Conservation (phyloP, 2,888 invertebrate genomes). For the Cybosia mesomella region DNA sequence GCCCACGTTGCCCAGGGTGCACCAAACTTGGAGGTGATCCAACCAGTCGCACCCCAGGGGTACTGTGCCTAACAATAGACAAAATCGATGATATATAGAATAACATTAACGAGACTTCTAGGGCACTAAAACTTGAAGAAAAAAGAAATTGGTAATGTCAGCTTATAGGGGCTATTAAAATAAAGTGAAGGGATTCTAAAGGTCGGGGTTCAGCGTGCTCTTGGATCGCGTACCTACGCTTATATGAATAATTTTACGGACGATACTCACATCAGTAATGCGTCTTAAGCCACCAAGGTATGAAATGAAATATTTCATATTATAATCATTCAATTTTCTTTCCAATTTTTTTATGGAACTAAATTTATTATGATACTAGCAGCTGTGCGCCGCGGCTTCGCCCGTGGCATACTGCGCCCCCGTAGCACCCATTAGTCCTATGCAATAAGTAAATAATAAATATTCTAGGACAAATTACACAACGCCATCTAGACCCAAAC, state of each 20-base stretch:
- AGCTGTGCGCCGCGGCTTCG: too few species aligned
- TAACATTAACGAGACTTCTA: not conserved
- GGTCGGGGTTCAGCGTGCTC: not conserved
- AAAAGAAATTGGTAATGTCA: slow-evolving; percentile 1
- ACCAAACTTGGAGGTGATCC: too few species aligned
- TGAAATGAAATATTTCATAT: not conserved
- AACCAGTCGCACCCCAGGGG: too few species aligned
- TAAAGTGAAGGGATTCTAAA: not conserved
- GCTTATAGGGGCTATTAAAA: slow-evolving; percentile 4
- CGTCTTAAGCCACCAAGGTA: not conserved
- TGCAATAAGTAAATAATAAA: too few species aligned
- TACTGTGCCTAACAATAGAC: too few species aligned
- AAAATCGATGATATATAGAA: not conserved
- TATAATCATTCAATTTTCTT: not conserved
- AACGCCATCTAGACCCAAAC: too few species aligned
- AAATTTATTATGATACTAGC: too few species aligned
- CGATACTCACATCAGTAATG: not conserved
- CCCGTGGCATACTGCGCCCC: too few species aligned
- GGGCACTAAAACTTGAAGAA: not conserved
- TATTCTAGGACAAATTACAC: too few species aligned
- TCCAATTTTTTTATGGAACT: too few species aligned
- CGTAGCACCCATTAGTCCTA: too few species aligned
- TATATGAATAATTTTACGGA: not conserved
- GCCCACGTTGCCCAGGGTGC: too few species aligned
- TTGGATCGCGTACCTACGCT: not conserved